phyloP scores from a whole-genome alignment of 2,797 vertebrate genomes.

The Danionella dracula region DNA sequence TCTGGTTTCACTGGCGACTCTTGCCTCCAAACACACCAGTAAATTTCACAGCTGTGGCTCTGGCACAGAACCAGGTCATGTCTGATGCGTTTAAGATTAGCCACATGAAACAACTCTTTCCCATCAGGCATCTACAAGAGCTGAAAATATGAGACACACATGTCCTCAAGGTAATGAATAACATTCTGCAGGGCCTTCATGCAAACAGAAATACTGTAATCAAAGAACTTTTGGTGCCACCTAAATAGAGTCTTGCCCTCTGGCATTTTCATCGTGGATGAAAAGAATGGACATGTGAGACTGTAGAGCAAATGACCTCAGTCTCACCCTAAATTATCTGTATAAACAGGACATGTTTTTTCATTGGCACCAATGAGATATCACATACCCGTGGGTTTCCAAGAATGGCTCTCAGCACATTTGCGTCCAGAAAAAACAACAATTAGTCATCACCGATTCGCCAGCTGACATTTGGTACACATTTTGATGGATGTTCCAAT shows the following conservation, averaged over 20 bases:
- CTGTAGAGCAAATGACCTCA: neutral
- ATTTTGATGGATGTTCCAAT: slow-evolving; percentile 1
- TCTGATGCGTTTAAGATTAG: slow-evolving; percentile 36
- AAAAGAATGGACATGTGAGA: slow-evolving; percentile 5
- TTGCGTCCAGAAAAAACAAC: neutral
- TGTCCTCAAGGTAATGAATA: slow-evolving; percentile 32
- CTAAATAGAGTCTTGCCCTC: slow-evolving; percentile 19
- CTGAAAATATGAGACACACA: slow-evolving; percentile 26
- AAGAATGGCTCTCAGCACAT: neutral
- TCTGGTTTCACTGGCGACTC: slow-evolving; percentile 45
- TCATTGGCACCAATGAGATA: neutral
- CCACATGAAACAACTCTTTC: slow-evolving; percentile 44
- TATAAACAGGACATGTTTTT: neutral
- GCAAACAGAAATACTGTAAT: slow-evolving; percentile 28
- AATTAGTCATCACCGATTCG: slow-evolving; percentile 24
- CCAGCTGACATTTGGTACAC: slow-evolving; percentile 18
- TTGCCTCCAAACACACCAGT: slow-evolving; percentile 53
- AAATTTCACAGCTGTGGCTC: slow-evolving; percentile 68
- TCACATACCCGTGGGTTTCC: neutral
- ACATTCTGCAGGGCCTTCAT: slow-evolving; percentile 26
- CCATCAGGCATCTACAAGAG: slow-evolving; percentile 26
- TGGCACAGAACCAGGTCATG: slow-evolving; percentile 49
- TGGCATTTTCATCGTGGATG: neutral
- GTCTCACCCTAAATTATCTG: neutral
- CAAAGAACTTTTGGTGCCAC: slow-evolving; percentile 25